Evolutionary conservation across 2,888 invertebrate species (phyloP).

Genomic region (Oeneis ivallda): DNA sequence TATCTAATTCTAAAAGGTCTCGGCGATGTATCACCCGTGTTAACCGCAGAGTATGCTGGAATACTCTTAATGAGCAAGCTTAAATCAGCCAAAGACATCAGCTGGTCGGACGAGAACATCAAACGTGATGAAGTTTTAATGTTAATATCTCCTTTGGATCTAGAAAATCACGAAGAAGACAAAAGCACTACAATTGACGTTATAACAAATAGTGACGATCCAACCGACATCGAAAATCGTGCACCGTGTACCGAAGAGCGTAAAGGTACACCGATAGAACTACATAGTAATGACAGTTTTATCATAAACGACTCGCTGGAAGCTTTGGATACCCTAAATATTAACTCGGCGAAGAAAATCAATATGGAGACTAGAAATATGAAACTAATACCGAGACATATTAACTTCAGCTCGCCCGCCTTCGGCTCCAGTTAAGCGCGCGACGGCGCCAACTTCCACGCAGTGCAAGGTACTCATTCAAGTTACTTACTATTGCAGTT

Average conservation of each 20-base stretch:
- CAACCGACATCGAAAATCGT: conserved; percentile 61
- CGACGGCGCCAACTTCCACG: conserved; percentile 59
- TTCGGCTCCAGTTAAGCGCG: conserved; percentile 67
- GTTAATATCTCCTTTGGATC: conserved; percentile 60
- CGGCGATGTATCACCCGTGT: conserved; percentile 79
- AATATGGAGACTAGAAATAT: conserved; percentile 54
- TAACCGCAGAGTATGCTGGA: conserved; percentile 81
- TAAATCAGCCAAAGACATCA: conserved; percentile 82
- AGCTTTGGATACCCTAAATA: conserved; percentile 56
- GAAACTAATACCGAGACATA: conserved; percentile 61
- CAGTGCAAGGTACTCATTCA: conserved; percentile 67
- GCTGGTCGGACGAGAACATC: conserved; percentile 79
- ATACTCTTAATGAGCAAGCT: conserved; percentile 81
- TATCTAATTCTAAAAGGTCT: conserved; percentile 82
- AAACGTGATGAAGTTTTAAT: conserved; percentile 58
- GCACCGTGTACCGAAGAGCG: conserved; percentile 60
- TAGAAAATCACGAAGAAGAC: conserved; percentile 51
- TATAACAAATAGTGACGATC: conserved; percentile 65
- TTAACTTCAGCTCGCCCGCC: conserved; percentile 55
- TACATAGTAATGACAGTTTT: conserved; percentile 68
- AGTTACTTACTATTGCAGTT: too few relatives aligned
- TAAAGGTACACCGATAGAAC: conserved; percentile 69
- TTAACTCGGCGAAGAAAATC: conserved; percentile 66
- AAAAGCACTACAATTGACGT: conserved; percentile 52
- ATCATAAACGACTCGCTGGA: conserved; percentile 73